A percentile compares a stretch with the other conserved stretches of the same genome.
Conservation (phyloP, 1,140 invertebrate species). For the Zaprionus capensis region DNA sequence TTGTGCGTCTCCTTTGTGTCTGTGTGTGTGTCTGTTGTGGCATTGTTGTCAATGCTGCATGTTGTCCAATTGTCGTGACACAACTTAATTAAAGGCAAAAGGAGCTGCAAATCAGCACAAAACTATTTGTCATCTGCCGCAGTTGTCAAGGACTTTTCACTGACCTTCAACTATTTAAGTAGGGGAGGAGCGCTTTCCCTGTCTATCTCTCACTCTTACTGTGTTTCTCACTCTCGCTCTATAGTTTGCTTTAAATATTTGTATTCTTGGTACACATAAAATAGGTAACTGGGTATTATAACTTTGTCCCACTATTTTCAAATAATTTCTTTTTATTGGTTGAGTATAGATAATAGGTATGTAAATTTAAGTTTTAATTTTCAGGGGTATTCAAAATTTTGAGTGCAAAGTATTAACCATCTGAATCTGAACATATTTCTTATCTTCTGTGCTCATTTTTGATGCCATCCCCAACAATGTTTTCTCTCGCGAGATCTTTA, state of each 20-base stretch:
- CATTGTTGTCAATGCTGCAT: slow-evolving; percentile 23
- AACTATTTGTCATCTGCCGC: slow-evolving; percentile 3
- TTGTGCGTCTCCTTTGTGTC: slow-evolving; percentile 17
- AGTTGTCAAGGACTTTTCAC: slow-evolving; percentile 15
- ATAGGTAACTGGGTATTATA: neutral
- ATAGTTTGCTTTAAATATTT: neutral
- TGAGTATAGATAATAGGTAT: too few relatives aligned
- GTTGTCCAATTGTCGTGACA: slow-evolving; percentile 45
- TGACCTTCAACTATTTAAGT: slow-evolving; percentile 21
- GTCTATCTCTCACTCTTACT: neutral
- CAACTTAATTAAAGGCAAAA: slow-evolving; percentile 41
- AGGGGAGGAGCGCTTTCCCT: neutral
- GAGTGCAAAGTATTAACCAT: too few relatives aligned
- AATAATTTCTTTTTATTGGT: too few relatives aligned
- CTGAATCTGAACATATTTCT: too few relatives aligned
- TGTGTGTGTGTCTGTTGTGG: neutral
- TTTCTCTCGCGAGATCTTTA: too few relatives aligned
- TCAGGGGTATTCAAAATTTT: too few relatives aligned
- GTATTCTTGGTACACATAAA: neutral
- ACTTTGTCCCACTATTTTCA: too few relatives aligned
- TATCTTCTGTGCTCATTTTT: too few relatives aligned
- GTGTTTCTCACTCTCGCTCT: neutral
- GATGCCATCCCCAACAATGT: too few relatives aligned
- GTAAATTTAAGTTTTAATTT: too few relatives aligned
- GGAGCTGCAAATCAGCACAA: slow-evolving; percentile 9